These are phyloP conservation scores for Cheumatopsyche charites DNA, from an alignment of 1,140 invertebrate species.

Conservation along the genomic window DNA sequence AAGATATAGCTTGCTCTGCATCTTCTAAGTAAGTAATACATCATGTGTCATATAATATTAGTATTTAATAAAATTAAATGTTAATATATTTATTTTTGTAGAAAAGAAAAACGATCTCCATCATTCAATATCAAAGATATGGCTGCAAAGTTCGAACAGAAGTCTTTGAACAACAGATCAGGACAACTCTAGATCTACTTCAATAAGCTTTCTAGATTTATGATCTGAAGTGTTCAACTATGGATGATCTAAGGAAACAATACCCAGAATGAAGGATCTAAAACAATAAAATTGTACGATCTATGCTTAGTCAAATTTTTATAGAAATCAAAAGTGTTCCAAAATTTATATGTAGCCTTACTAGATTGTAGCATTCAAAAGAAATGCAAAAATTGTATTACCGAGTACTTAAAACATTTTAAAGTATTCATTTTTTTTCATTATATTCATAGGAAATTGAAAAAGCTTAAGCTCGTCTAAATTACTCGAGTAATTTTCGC, in stretches of 20 bases:
- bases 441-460: no score
- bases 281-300: conserved; percentile 15
- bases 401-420: no score
- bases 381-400: no score
- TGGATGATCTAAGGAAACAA: no score
- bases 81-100: conserved; percentile 50
- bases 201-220: no score
- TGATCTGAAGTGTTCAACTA: no score
- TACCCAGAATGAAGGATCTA: not conserved
- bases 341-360: conserved; percentile 18
- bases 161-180: conserved; percentile 38
- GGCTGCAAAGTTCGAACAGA: conserved; percentile 76
- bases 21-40: conserved; percentile 17
- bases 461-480: no score
- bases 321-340: conserved; percentile 15
- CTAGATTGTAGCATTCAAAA: conserved; percentile 1
- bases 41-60: not conserved
- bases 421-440: no score
- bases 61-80: not conserved
- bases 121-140: conserved; percentile 77
- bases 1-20: not conserved
- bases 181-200: no score
- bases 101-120: conserved; percentile 70
- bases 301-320: not conserved
- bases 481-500: no score